Conservation (phyloP, 92 coral and sea anemone genomes). For the Hydrozoanthus gracilis region DNA sequence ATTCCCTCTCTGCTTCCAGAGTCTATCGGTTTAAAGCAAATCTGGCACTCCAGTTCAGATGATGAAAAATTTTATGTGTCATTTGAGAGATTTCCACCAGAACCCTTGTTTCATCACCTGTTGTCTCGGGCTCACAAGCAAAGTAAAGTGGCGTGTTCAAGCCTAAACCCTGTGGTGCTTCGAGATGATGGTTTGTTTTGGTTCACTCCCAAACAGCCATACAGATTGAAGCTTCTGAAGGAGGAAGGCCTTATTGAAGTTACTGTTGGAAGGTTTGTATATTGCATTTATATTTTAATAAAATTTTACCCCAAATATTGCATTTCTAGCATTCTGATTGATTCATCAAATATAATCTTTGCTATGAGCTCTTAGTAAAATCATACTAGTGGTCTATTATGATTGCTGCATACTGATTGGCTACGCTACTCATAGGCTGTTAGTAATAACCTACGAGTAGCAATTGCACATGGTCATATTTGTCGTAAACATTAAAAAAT, state of each 20-base stretch:
- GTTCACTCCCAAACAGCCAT: constrained; percentile 51
- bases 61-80: constrained; percentile 58
- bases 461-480: too few species aligned
- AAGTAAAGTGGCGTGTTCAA: constrained; percentile 35
- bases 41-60: constrained; percentile 41
- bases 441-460: too few species aligned
- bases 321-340: too few species aligned
- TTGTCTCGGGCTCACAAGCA: constrained; percentile 67
- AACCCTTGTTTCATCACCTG: constrained; percentile 66
- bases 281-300: not conserved
- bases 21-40: constrained; percentile 19
- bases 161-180: constrained; percentile 14
- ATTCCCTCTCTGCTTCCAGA: constrained; percentile 67
- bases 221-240: constrained; percentile 54
- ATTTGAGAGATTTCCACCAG: constrained; percentile 61
- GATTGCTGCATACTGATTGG: too few species aligned
- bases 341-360: too few species aligned
- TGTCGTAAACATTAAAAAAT: too few species aligned
- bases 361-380: too few species aligned
- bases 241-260: constrained; percentile 61
- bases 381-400: too few species aligned
- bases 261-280: constrained; percentile 50
- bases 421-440: too few species aligned
- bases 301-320: too few species aligned
- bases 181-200: constrained; percentile 66